Evolutionary conservation across 2,888 invertebrate genomes (phyloP), one percentile per base, ranked within the genome.

Genomic region (Pristionchus mayeri): DNA sequence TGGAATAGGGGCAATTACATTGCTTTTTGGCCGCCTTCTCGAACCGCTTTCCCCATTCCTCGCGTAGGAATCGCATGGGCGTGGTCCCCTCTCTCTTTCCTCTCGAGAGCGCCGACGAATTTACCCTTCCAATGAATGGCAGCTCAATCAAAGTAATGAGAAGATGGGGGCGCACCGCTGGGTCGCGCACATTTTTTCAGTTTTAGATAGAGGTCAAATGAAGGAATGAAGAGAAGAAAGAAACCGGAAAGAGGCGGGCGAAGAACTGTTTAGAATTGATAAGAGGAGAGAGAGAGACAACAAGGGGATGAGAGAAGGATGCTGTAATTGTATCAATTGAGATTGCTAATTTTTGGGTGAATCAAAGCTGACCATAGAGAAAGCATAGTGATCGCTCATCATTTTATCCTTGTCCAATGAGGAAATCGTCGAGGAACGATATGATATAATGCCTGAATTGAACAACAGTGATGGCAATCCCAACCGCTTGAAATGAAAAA

Each of bases 71-170:
- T n/a, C 50, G 44, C 76, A 50, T 40, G 13, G 78, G 30, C 30
- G 50, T 44, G n/a, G 54, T 60, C 71, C 78, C 79, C 27, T 57
- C 67, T 50, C 57, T 54, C 37, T 30, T 84, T 34, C 63, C 84
- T 82, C 52, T 30, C 60, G 54, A 86, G 30, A 60, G 75, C 71
- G 84, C 82, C 82, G 84, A 86, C n/a, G 71, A 71, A 71, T 71
- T 71, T 18, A 54, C 54, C 54, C 13, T 21, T 9, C 54, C 13
- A 54, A 18, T 54, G 54, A 54, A 13, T 54, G 27, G 67, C 67
- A 67, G 48, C 71, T 40, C 71, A 71, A 71, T 71, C 71, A 80
- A 54, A 80, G 80, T 44, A 80, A 50, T 57, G 60, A 60, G 80
- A 57, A 52, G 54, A 79, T n/a, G n/a, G n/a, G n/a, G n/a, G n/a